Base-by-base conservation (phyloP, 2,888 invertebrate genomes). In the Eucriotettix oculatus region DNA sequence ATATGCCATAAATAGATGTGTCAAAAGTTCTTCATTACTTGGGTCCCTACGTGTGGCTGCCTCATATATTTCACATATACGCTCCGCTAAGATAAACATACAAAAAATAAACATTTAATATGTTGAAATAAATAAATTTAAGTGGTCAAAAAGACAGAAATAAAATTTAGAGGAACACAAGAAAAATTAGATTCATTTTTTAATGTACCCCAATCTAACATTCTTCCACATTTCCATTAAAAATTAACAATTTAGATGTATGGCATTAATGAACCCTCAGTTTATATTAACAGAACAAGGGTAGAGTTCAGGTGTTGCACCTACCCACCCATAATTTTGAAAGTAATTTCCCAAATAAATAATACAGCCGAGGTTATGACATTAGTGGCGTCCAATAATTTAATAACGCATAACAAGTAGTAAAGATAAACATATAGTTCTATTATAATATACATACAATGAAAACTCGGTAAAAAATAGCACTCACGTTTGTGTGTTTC, bases 1-100 rank as follows among this genome's bases (percentile, higher is more conserved):
- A 70, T 97, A 90, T 0, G 96, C 87, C 88, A 97, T 95, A 74
- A 98, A 99, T 48, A 98, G 79, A 69, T 95, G 92, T 0, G 94
- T 90, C 66, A 95, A 80, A 2, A 96, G 79, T 71, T 97, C 96
- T 72, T 98, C 97, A 71, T 89, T 95, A 41, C 79, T 81, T 0
- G 94, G 92, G 66, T 91, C 87, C 53, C 83, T 81, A 71, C 89
- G 88, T 14, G 87, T 85, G 0, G 96, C 96, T 56, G 86, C 85
- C 73, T 95, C 93, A 69, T 96, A 96, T 57, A 96, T 76, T 65
- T 84, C 82, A 68, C 92, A 92, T 58, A 97, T 91, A 76, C 88
- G 86, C 56, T 89, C 85, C 70, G 92, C 96, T 96, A 73, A 12
- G 75, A 73, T 64, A 53, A 29, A 44, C 42, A 14, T 41, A 1